Evolutionary conservation across 1,140 invertebrate species (phyloP).

Genomic region (Holotrichia oblita): DNA sequence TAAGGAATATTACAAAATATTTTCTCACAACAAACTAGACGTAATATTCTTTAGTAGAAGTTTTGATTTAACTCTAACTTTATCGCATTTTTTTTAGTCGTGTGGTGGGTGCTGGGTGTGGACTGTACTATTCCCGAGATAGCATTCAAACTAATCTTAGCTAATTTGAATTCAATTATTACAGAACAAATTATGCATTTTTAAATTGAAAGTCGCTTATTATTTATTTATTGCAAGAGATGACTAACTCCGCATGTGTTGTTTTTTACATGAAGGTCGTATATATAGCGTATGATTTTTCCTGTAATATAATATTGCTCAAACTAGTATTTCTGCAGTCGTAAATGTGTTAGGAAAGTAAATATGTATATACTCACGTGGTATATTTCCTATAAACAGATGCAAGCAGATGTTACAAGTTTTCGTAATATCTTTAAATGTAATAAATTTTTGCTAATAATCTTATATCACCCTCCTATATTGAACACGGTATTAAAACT

Average conservation of each 20-base stretch:
- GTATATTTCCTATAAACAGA: background rate
- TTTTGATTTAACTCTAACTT: background rate
- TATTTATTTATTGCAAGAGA: background rate
- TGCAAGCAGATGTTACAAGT: background rate
- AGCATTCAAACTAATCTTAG: background rate
- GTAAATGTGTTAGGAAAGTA: slow-evolving; percentile 16
- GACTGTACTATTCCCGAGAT: background rate
- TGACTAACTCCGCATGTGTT: background rate
- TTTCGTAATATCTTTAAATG: no score
- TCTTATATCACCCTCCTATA: no score
- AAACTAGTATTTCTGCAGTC: background rate
- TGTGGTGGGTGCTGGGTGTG: background rate
- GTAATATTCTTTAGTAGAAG: background rate
- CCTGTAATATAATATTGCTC: background rate
- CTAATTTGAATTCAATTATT: background rate
- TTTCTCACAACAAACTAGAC: no score
- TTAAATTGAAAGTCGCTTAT: background rate
- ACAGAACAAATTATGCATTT: background rate
- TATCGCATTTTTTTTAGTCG: background rate
- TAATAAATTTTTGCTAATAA: no score
- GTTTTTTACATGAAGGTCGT: background rate
- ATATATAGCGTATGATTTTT: slow-evolving; percentile 3
- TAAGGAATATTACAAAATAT: no score
- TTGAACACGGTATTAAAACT: no score
- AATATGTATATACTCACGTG: background rate